Base-by-base conservation (phyloP, 1,140 invertebrate species). In the Heliconius hewitsoni region DNA sequence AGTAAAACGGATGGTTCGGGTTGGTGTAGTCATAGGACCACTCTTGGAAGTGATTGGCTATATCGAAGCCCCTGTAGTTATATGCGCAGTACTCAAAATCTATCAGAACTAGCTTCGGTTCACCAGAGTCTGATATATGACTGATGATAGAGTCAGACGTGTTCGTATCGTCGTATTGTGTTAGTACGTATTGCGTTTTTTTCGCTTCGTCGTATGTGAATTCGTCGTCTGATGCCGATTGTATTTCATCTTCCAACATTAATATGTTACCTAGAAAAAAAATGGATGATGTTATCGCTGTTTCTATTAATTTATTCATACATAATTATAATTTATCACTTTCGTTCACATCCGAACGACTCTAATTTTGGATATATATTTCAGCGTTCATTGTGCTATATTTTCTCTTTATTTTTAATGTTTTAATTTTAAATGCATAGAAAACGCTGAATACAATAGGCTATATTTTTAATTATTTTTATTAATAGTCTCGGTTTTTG, bases 1-100 rank as follows among this genome's bases (percentile, higher is more conserved):
- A 95, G 88, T 97, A 99, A 93, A 97, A 97, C 3, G 98, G 98
- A 89, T 96, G 96, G 71, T 97, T 95, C 0, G 96, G 91, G 75
- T 96, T 96, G 0, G 96, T 97, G 91, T 99, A 99, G 88, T 99
- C 98, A 91, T 98, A 99, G 9, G 96, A 96, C 98, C 98, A 99
- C 94, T 99, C 98, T 81, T 98, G 96, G 91, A 99, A 99, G 90
- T 99, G 98, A 94, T 99, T 99, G 4, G 98, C 99, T 77, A 99
- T 95, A 94, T 99, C 99, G 95, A 98, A 99, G 1, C 97, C 98
- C 81, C 98, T 83, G 90, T 98, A 98, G 91, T 98, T 99, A 93
- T 99, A 99, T 0, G 98, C 97, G 90, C 98, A 98, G 90, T 99
- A 99, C 93, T 99, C 98, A 93, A 98, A 99, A 91, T 99, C 98